Evolutionary conservation across 2,797 vertebrate species (phyloP).

Genomic region (Takifugu ocellatus): DNA sequence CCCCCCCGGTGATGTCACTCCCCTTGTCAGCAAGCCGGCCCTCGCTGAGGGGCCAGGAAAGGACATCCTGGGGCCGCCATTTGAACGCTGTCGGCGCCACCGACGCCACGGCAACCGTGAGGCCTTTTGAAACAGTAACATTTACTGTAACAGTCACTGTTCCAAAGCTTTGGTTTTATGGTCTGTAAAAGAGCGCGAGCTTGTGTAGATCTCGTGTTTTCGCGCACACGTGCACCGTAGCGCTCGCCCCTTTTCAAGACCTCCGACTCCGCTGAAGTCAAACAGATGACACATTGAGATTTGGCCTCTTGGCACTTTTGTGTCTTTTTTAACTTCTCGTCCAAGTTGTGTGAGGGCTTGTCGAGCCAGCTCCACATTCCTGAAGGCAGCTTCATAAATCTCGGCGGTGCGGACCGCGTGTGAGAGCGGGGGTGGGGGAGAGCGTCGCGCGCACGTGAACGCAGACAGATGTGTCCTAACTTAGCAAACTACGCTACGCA

Average conservation of each 20-base stretch:
- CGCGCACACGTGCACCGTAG: too few species aligned
- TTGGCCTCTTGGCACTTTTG: constrained; percentile 29
- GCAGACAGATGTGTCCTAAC: constrained; percentile 68
- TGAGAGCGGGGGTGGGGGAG: constrained; percentile 8
- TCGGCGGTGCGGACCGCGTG: constrained; percentile 21
- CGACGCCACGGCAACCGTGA: too few species aligned
- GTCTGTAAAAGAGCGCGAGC: too few species aligned
- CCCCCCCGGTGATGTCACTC: constrained; percentile 73
- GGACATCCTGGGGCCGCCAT: constrained; percentile 52
- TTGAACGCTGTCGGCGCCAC: neutral
- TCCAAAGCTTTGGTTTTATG: too few species aligned
- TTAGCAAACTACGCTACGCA: constrained; percentile 48
- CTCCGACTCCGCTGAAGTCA: constrained; percentile 15
- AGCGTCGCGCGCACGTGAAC: constrained; percentile 20
- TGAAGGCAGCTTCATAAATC: constrained; percentile 68
- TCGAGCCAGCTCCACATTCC: constrained; percentile 56
- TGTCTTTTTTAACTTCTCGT: constrained; percentile 49
- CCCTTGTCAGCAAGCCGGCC: constrained; percentile 65
- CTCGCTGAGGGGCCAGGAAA: constrained; percentile 40
- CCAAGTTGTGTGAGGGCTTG: constrained; percentile 40
- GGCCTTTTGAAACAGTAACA: too few species aligned
- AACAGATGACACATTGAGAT: constrained; percentile 32
- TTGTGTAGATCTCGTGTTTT: too few species aligned
- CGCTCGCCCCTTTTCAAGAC: constrained; percentile 4
- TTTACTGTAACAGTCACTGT: too few species aligned